Evolutionary conservation across 2,797 vertebrate genomes (phyloP), one percentile per base, ranked within the genome.

Genomic region (Betta splendens): DNA sequence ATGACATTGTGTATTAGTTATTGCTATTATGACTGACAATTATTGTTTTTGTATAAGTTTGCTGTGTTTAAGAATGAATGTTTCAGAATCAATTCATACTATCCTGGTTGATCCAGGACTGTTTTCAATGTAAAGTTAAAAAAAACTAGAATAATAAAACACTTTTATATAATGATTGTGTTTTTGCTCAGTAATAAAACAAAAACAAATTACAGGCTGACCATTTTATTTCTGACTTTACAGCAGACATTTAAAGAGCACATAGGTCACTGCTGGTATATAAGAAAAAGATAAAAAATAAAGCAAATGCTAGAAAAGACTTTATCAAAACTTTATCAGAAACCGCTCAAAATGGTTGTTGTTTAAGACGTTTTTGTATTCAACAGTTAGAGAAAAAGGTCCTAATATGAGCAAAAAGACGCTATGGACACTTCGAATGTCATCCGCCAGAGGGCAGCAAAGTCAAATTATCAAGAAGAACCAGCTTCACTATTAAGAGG

Each of bases 371-470:
- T n/a, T n/a, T n/a, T n/a, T n/a, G n/a, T n/a, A n/a, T n/a, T n/a
- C n/a, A n/a, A n/a, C n/a, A n/a, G n/a, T n/a, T n/a, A n/a, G n/a
- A n/a, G n/a, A n/a, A n/a, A n/a, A n/a, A n/a, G n/a, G n/a, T n/a
- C n/a, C n/a, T n/a, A n/a, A n/a, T n/a, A n/a, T n/a, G n/a, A n/a
- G 8, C 5, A 12, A 13, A n/a, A 3, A 5, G n/a, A n/a, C n/a
- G n/a, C n/a, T n/a, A n/a, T n/a, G n/a, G n/a, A n/a, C n/a, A n/a
- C n/a, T n/a, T n/a, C n/a, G n/a, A n/a, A n/a, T n/a, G n/a, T n/a
- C n/a, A n/a, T 12, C 70, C 84, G 69, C 56, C 0, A 65, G 81
- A 60, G 58, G 68, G 79, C 68, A 72, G 58, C 50, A 58, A 21
- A n/a, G 56, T 52, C 52, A 39, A 26, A 62, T n/a, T n/a, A n/a